A percentile compares a stretch with the other conserved stretches of the same genome.
Conservation (phyloP, 2,113 vertebrate species). For the Beaufortia kweichowensis region DNA sequence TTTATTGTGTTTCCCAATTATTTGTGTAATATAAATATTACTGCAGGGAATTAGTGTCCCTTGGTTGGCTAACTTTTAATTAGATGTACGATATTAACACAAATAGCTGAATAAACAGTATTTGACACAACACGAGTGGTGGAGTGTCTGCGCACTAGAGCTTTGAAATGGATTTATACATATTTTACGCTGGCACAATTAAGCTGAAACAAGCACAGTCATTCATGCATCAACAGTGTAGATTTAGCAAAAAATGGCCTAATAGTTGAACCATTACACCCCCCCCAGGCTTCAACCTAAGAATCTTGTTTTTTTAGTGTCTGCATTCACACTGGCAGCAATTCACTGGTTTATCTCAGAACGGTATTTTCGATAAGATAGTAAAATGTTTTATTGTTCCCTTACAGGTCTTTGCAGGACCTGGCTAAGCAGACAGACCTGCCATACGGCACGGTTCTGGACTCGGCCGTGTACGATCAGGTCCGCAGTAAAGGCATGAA, state of each 20-base stretch:
- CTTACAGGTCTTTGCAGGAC: conserved; percentile 90
- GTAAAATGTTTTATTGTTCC: neutral
- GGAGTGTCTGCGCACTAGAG: neutral
- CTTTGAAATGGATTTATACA: conserved; percentile 2
- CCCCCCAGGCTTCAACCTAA: neutral
- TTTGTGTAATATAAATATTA: conserved; percentile 39
- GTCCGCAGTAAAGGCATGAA: conserved; percentile 95
- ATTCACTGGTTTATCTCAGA: no score
- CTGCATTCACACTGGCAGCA: neutral
- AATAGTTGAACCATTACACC: neutral
- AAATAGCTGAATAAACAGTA: conserved; percentile 23
- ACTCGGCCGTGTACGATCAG: conserved; percentile 95
- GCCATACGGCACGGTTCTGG: conserved; percentile 93
- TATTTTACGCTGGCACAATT: neutral
- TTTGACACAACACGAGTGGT: conserved; percentile 14
- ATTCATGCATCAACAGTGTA: conserved; percentile 14
- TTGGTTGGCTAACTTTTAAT: conserved; percentile 42
- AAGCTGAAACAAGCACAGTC: neutral
- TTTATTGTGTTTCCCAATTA: conserved; percentile 44
- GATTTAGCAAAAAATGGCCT: conserved; percentile 18
- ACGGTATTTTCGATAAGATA: no score
- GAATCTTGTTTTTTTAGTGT: neutral
- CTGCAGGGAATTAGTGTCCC: conserved; percentile 24
- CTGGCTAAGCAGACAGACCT: conserved; percentile 95
- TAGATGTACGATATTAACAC: conserved; percentile 44